Conservation (phyloP, 2,797 vertebrate genomes). For the Chrysolophus pictus region DNA sequence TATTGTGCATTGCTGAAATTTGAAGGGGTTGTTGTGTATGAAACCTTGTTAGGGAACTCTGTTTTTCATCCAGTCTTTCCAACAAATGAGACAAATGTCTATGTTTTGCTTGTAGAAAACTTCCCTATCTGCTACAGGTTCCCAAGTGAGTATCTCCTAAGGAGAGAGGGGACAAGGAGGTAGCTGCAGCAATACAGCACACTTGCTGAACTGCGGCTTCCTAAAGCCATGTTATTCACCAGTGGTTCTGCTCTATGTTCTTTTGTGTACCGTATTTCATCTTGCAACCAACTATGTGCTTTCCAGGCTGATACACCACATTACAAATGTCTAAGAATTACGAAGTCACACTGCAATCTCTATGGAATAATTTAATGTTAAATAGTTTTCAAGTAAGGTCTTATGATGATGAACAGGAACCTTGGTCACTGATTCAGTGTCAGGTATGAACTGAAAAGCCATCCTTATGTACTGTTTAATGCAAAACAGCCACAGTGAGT, state of each 20-base stretch:
- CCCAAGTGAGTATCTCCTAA: not conserved
- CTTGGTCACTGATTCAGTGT: not conserved
- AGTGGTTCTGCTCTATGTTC: not conserved
- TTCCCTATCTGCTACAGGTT: not conserved
- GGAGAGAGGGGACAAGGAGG: not conserved
- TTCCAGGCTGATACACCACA: not conserved
- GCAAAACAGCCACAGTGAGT: not conserved
- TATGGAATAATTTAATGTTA: not conserved
- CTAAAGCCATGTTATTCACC: not conserved
- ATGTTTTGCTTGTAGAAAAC: not conserved
- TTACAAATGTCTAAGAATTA: not conserved
- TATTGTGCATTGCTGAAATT: not conserved
- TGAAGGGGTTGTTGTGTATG: not conserved
- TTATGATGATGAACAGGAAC: not conserved
- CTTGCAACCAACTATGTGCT: not conserved
- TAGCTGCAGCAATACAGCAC: accelerated
- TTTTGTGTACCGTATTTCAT: not conserved
- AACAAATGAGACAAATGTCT: not conserved
- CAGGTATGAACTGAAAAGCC: not conserved
- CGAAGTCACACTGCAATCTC: not conserved
- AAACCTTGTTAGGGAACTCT: not conserved
- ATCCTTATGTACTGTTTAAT: not conserved
- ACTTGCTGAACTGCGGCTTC: not conserved
- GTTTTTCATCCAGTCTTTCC: not conserved
- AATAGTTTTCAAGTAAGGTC: not conserved